These are phyloP conservation scores for Alligator sinensis DNA, from an alignment of 2,113 vertebrate genomes.

Conservation along the genomic window DNA sequence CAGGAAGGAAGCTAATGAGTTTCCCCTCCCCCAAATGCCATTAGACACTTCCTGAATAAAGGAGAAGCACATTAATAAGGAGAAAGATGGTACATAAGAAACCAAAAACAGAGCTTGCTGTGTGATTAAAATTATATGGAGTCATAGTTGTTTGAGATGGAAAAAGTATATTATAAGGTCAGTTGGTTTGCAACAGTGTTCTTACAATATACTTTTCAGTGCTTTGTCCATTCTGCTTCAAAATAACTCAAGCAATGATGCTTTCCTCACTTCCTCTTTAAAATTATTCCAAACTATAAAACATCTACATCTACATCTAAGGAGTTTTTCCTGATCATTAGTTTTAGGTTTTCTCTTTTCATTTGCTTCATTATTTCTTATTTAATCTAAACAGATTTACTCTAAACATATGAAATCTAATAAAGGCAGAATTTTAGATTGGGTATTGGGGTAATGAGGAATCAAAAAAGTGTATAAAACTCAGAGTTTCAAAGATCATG, in stretches of 20 bases:
- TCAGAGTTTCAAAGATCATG: not conserved
- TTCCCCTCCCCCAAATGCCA: conserved; percentile 86
- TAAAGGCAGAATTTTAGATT: too few species aligned
- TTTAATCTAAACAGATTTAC: not conserved
- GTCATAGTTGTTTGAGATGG: conserved; percentile 17
- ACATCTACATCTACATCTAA: conserved; percentile 43
- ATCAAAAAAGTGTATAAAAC: not conserved
- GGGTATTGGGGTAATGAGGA: not conserved
- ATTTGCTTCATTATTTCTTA: not conserved
- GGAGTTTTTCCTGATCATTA: not conserved
- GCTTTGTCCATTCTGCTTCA: not conserved
- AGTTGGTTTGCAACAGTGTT: not conserved
- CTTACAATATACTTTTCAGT: not conserved
- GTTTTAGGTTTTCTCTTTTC: not conserved
- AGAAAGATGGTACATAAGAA: conserved; percentile 52
- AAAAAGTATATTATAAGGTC: not conserved
- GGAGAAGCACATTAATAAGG: conserved; percentile 76
- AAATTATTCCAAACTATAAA: conserved; percentile 1
- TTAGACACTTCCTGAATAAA: conserved; percentile 92
- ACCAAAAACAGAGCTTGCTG: conserved; percentile 38
- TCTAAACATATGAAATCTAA: too few species aligned
- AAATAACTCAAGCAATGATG: not conserved
- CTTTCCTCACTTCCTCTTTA: conserved; percentile 38
- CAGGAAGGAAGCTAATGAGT: conserved; percentile 86
- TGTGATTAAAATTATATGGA: conserved; percentile 40